Percentiles rank a stretch among this genome's conserved stretches.
Evolutionary conservation across 2,888 invertebrate genomes (phyloP).

Genomic region (Hartigia nigra): DNA sequence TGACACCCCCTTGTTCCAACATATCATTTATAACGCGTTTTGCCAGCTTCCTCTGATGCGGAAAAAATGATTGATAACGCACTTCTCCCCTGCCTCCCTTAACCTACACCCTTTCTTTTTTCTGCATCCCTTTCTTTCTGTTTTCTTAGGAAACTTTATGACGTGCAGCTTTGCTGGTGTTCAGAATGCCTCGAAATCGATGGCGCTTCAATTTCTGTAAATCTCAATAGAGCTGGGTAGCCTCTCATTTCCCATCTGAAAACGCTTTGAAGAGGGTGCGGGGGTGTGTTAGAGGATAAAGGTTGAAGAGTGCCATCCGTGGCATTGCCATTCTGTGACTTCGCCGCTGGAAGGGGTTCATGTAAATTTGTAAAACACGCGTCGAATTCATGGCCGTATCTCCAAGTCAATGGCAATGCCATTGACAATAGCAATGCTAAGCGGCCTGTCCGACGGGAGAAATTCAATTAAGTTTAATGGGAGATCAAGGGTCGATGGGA

Average conservation of each 20-base stretch:
- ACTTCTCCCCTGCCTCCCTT: not conserved
- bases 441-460: slow-evolving; percentile 53
- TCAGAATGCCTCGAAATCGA: slow-evolving; percentile 12
- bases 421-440: slow-evolving; percentile 35
- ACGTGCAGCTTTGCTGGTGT: not conserved
- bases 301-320: not conserved
- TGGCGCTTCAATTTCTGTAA: slow-evolving; percentile 20
- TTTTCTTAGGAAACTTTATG: not conserved
- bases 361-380: slow-evolving; percentile 49
- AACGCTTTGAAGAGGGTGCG: not conserved
- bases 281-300: not conserved
- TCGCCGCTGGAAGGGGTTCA: slow-evolving; percentile 25
- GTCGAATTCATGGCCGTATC: slow-evolving; percentile 36
- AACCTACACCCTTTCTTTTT: not conserved
- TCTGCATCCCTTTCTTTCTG: not conserved
- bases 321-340: not conserved
- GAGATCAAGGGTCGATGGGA: slow-evolving; percentile 50
- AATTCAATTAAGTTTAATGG: slow-evolving; percentile 72
- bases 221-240: slow-evolving; percentile 16
- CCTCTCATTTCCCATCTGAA: not conserved
- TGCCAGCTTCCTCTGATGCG: slow-evolving; percentile 21
- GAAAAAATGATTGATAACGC: slow-evolving; percentile 23
- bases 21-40: slow-evolving; percentile 25
- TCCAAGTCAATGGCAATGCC: slow-evolving; percentile 43
- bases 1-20: slow-evolving; percentile 12